Evolutionary conservation across 2,113 vertebrate species (phyloP), one percentile per base, ranked within the genome.

Genomic region (Corythornis madagascariensis): DNA sequence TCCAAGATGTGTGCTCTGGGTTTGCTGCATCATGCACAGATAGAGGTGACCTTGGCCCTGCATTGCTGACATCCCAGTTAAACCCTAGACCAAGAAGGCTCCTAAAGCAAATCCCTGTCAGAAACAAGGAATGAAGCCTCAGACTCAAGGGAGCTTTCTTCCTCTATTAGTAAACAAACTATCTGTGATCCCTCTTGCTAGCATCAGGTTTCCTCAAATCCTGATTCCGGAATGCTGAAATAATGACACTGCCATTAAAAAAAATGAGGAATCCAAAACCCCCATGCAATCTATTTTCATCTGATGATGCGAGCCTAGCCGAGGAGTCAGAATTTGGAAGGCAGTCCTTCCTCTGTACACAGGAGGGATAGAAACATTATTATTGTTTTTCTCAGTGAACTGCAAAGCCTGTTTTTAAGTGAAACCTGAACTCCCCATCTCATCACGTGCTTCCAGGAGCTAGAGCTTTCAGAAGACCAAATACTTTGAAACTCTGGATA

Each of bases 381-480:
- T 88, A 76, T 84, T 95, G 89, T 89, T 94, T 93, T 94, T 86
- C 88, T 47, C 93, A 91, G 93, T 50, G 90, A 88, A 81, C 79
- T 71, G 90, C 94, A 93, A 92, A 96, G 92, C 83, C 90, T 93
- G 83, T 92, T 96, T 93, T 85, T 52, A 88, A 95, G 75, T 92
- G 89, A 94, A 96, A 96, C 92, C 87, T 80, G 91, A 91, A 87
- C 89, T 93, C 55, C 81, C 76, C 87, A 0, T 82, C 89, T 21
- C 67, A 60, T 83, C 91, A 96, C 26, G 56, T 95, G 94, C 75
- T 76, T 81, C 64, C 94, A 94, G 95, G 91, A 96, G 81, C 88
- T 55, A 22, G 33, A 87, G 91, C 81, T 77, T 89, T 83, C 42
- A 1, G 92, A 93, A 91, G 87, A 89, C 91, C 89, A 74, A 91